These are phyloP conservation scores for Tachina fera DNA, from an alignment of 2,888 invertebrate genomes.

Conservation along the genomic window DNA sequence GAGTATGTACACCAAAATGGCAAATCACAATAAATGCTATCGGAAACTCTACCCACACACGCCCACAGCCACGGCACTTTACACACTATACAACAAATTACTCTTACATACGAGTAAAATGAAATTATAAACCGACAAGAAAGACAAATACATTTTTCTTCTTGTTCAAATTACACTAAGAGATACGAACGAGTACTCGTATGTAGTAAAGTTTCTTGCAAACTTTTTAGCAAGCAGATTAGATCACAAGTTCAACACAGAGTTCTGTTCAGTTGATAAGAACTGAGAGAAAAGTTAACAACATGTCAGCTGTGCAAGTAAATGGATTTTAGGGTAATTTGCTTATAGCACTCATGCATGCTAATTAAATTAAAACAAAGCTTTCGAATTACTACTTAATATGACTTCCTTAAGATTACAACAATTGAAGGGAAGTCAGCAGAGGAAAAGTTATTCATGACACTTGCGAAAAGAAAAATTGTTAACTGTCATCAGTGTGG, in stretches of 20 bases:
- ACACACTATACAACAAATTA: no score
- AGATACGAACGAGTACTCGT: no score
- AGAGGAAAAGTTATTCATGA: constrained; percentile 1
- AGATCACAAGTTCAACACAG: no score
- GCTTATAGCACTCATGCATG: constrained; percentile 60
- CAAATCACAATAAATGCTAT: constrained; percentile 12
- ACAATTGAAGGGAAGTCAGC: background rate
- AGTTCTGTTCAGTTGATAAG: no score
- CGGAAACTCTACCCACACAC: constrained; percentile 20
- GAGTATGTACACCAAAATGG: no score
- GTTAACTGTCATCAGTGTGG: constrained; percentile 15
- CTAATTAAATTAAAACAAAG: constrained; percentile 66
- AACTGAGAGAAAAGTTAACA: no score
- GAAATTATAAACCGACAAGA: constrained; percentile 20
- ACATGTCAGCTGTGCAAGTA: no score
- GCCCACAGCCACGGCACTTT: background rate
- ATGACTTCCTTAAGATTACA: background rate
- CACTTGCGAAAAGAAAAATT: background rate
- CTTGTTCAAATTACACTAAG: no score
- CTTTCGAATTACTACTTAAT: background rate
- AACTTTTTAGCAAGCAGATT: no score
- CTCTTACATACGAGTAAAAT: no score
- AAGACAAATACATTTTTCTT: background rate
- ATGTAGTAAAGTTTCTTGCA: no score
- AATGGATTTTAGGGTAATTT: constrained; percentile 52